Evolutionary conservation across 2,113 vertebrate genomes (phyloP), one percentile per base, ranked within the genome.

Genomic region (Proteles cristata): DNA sequence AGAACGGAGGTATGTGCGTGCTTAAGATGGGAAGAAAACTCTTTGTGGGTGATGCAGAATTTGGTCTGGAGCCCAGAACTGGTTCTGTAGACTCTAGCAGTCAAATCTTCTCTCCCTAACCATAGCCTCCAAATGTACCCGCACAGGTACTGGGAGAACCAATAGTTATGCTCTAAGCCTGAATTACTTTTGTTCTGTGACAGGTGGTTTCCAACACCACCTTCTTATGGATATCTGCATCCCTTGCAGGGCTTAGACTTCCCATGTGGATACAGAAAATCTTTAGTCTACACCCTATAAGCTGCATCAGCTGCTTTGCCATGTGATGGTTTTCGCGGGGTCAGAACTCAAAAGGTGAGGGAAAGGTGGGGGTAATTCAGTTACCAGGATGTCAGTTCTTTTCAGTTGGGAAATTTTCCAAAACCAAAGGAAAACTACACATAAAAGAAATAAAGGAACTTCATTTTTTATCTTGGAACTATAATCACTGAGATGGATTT

Each of bases 391-490:
- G 92, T 83, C 93, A 88, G 79, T 73, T 96, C 95, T 97, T 91
- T 96, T 74, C 89, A 84, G 45, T 43, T 92, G 80, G 10, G 14
- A 28, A 92, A 96, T 95, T 93, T 96, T 96, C 65, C 79, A 97
- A 96, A 96, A 96, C 65, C 83, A 94, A 93, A 93, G 39, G 88
- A 96, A 97, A 97, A 93, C 79, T 94, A 95, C 17, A 88, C 76
- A 81, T 84, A 83, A 84, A 83, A 68, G 11, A 53, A 71, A 92
- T 43, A 77, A 28, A 66, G 48, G 11, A 68, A 16, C 33, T 94
- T 96, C 17, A 35, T 45, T 91, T 97, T 96, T 97, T 61, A 88
- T 33, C 81, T 97, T 97, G 35, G 94, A 97, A 95, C 79, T 74
- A 82, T 58, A 95, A 79, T 58, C 39, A 85, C 31, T 55, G 58